Evolutionary conservation across 2,797 vertebrate species (phyloP).

Genomic region (Salarias fasciatus): DNA sequence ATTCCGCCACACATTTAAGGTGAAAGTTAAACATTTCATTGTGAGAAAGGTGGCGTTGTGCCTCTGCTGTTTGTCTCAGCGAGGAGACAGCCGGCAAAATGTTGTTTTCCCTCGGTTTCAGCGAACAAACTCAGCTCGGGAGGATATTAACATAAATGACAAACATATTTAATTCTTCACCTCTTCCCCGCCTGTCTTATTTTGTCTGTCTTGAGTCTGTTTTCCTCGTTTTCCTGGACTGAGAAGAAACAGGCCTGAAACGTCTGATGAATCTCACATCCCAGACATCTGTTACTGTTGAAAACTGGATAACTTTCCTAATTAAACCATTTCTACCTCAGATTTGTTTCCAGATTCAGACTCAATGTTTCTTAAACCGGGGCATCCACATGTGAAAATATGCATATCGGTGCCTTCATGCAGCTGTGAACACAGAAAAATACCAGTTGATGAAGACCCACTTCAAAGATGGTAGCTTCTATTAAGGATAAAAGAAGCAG

Average conservation of each 20-base stretch:
- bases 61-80: constrained; percentile 24
- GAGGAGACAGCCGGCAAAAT: neutral
- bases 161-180: constrained; percentile 20
- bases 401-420: too few relatives aligned
- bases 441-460: too few relatives aligned
- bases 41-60: neutral
- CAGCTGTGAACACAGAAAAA: too few relatives aligned
- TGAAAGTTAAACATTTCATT: constrained; percentile 32
- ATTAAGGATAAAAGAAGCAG: too few relatives aligned
- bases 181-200: neutral
- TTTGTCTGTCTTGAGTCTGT: neutral
- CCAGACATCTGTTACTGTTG: constrained; percentile 55
- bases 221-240: neutral
- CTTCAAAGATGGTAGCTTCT: too few relatives aligned
- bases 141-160: neutral
- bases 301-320: constrained; percentile 14
- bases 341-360: constrained; percentile 3
- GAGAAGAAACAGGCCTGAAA: constrained; percentile 43
- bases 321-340: constrained; percentile 34
- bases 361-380: too few relatives aligned
- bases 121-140: neutral
- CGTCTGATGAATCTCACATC: constrained; percentile 44
- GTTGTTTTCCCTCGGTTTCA: neutral
- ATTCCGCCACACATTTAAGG: constrained; percentile 22
- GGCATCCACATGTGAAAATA: too few relatives aligned